phyloP scores from a whole-genome alignment of 2,113 vertebrate species.

The Rutilus rutilus region DNA sequence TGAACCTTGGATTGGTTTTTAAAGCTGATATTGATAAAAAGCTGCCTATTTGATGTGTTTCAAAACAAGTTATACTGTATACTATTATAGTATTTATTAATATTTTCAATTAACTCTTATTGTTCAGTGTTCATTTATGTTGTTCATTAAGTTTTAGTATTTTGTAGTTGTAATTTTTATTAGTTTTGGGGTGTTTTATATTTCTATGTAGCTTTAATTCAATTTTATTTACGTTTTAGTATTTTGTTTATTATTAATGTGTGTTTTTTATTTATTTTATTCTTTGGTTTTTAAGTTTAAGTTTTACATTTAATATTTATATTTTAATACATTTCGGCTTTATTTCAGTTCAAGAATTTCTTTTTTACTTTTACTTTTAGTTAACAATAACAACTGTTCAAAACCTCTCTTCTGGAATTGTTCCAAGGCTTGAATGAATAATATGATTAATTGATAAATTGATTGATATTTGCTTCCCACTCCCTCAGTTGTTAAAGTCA shows the following conservation, averaged over 20 bases:
- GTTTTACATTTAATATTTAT: background rate
- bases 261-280: background rate
- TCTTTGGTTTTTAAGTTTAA: too few relatives aligned
- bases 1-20: background rate
- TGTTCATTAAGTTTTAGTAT: too few relatives aligned
- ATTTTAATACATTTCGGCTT: background rate
- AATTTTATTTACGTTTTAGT: background rate
- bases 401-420: background rate
- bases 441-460: too few relatives aligned
- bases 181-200: too few relatives aligned
- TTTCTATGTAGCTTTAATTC: too few relatives aligned
- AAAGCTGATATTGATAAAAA: background rate
- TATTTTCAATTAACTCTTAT: background rate
- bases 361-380: background rate
- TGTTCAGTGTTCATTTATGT: background rate
- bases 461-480: background rate
- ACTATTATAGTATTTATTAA: background rate
- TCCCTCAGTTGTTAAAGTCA: background rate
- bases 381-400: background rate
- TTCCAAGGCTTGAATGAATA: background rate
- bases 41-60: background rate
- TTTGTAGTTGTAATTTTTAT: too few relatives aligned
- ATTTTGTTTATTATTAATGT: background rate
- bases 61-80: background rate
- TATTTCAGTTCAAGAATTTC: background rate